Conservation (phyloP, 2,888 invertebrate species). For the Listrodromus nycthemerus region DNA sequence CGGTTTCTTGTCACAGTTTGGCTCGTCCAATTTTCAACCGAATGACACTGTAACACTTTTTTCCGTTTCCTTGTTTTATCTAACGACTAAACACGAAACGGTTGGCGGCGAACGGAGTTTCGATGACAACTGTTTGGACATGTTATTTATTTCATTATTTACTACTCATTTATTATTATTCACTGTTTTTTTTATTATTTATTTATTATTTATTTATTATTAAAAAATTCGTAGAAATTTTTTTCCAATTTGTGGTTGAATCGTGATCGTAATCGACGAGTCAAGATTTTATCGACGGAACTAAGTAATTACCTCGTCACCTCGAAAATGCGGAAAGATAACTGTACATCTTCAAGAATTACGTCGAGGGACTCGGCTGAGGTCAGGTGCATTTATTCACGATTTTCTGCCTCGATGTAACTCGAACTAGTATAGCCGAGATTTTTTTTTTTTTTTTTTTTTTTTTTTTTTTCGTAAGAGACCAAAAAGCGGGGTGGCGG, state of each 20-base stretch:
- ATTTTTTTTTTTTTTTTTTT: conserved; percentile 7
- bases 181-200: no score
- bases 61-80: background rate
- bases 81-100: background rate
- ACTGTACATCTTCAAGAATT: conserved; percentile 24
- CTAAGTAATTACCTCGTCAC: conserved; percentile 1
- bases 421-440: conserved; percentile 1
- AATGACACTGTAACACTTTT: background rate
- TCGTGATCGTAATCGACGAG: background rate
- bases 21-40: background rate
- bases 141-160: no score
- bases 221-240: background rate
- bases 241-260: background rate
- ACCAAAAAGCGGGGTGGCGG: background rate
- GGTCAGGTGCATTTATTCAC: conserved; percentile 60
- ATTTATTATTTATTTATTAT: no score
- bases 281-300: conserved; percentile 5
- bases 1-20: background rate
- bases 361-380: conserved; percentile 43
- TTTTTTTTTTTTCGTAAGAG: conserved; percentile 1
- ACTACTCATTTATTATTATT: no score
- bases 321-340: conserved; percentile 13
- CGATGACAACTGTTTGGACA: background rate
- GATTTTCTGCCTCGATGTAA: conserved; percentile 43
- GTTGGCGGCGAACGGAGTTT: background rate